Base-by-base conservation (phyloP, 2,888 invertebrate species). In the Carpatolechia fugitivella region DNA sequence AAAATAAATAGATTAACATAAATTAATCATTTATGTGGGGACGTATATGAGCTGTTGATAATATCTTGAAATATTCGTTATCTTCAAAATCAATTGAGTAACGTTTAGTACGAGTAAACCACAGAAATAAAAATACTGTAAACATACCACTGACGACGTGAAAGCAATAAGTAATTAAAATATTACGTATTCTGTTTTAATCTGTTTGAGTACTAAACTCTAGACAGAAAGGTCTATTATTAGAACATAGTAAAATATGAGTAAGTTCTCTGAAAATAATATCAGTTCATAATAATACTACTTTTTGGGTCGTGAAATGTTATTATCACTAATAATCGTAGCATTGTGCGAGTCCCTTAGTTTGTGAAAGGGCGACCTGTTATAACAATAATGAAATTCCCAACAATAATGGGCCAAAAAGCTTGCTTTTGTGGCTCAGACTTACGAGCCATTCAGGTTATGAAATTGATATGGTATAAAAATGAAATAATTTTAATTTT, bases 271-370 rank as follows among this genome's bases (percentile, higher is more conserved):
- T 3, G 24, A 24, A 24, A 24, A 24, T 24, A 24, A 24, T 24
- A 4, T 24, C 24, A 24, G 24, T 24, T 24, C 24, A 24, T 10
- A 16, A 41, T 20, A 10, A 20, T 41, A 7, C 10, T 14, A 44
- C 20, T 44, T 29, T n/a, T 11, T 13, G 24, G 29, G 38, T 38
- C 38, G 50, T 50, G 38, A 69, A 72, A 74, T 77, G 69, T 72
- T 72, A 72, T 75, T 76, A 79, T 74, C 72, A 72, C 67, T 68
- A 69, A 72, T 76, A 79, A 79, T 72, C 70, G 74, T 57, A 57
- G 69, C 66, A 74, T 78, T 80, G 74, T 78, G 64, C 57, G 56
- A 59, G 52, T 54, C 59, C 53, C 41, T 56, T 49, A 50, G 29
- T 65, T 72, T 76, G 77, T 73, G 67, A 66, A 59, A 56, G 30